Evolutionary conservation across 2,888 invertebrate species (phyloP).

Genomic region (Deilephila elpenor): DNA sequence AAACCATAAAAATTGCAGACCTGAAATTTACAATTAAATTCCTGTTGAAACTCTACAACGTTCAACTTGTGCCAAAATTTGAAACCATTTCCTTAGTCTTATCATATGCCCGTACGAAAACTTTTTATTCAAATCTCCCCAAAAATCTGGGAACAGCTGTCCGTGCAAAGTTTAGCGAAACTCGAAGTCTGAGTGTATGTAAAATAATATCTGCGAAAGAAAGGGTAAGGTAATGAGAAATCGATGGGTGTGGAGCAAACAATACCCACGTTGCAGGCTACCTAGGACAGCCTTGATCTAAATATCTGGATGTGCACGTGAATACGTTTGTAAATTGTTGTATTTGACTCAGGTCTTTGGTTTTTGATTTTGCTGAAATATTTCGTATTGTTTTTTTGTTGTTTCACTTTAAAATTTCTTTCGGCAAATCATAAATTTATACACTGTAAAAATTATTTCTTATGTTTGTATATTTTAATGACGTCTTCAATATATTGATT

Average conservation of each 20-base stretch:
- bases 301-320: background rate
- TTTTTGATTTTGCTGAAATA: background rate
- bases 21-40: too few relatives aligned
- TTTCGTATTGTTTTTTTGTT: background rate
- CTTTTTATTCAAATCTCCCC: background rate
- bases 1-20: background rate
- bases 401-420: too few relatives aligned
- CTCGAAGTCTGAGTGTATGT: background rate
- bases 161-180: background rate
- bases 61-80: background rate
- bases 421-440: too few relatives aligned
- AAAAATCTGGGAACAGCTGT: background rate
- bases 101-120: background rate
- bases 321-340: background rate
- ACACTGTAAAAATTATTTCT: too few relatives aligned
- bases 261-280: background rate
- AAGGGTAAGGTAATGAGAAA: constrained; percentile 12
- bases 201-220: background rate
- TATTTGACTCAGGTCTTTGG: background rate
- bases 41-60: background rate
- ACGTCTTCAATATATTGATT: too few relatives aligned
- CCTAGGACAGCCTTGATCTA: background rate
- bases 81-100: background rate
- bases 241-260: constrained; percentile 20
- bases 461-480: too few relatives aligned